Evolutionary conservation across 2,888 invertebrate genomes (phyloP), one percentile per base, ranked within the genome.

Genomic region (Seira sanloemensis): DNA sequence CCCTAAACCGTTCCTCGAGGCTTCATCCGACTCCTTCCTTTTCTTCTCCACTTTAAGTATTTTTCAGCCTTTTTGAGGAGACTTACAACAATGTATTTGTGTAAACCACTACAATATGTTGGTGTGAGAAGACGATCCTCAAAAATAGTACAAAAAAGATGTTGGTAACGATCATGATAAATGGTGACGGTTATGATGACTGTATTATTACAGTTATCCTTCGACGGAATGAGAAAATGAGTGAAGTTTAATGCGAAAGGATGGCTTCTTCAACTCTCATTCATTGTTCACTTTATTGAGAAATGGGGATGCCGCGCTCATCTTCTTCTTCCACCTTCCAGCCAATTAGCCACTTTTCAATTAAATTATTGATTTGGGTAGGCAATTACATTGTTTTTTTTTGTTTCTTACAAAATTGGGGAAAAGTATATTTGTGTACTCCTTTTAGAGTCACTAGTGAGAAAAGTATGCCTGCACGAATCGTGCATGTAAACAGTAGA

Each of bases 131-230:
- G n/a, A 50, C 2, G 50, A 50, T 50, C 50, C 16, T 50, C 50
- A 50, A 12, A n/a, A n/a, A n/a, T n/a, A n/a, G n/a, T n/a, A n/a
- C n/a, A n/a, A n/a, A 18, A 50, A 37, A 37, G 5, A 37, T 37
- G 37, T 37, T 37, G n/a, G 50, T 50, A 50, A 18, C 50, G 16
- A 50, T 37, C 18, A 66, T 75, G 50, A 75, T 75, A 46, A 75
- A 66, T 50, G 67, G 46, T 67, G 67, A 37, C 24, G 37, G 65
- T 75, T 23, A 66, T 37, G 37, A 75, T 67, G 75, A 75, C 46
- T 75, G 27, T 37, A 74, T 65, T 74, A 65, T 74, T 62, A 74
- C 37, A 58, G 21, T 50, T 50, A 50, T 50, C 50, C 50, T 50
- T 50, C 50, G 50, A 50, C 37, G 12, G 37, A 37, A 50, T 50